A percentile compares a stretch with the other conserved stretches of the same genome.
phyloP scores from a whole-genome alignment of 2,797 vertebrate genomes.

The Podargus strigoides region DNA sequence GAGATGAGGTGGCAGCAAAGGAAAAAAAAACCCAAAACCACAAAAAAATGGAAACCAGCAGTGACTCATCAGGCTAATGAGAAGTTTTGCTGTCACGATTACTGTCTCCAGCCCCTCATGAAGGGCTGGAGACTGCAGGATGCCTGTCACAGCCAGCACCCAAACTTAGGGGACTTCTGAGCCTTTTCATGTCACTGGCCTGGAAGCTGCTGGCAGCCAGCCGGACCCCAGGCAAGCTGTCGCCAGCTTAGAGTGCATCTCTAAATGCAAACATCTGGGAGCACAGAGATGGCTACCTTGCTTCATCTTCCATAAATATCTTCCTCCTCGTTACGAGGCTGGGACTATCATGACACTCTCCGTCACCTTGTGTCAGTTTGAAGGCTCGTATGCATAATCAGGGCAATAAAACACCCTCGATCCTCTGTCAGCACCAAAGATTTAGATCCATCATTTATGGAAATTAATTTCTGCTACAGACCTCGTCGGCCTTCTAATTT shows the following conservation, averaged over 20 bases:
- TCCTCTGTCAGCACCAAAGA: neutral
- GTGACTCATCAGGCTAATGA: neutral
- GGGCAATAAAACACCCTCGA: neutral
- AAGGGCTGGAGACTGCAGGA: neutral
- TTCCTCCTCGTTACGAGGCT: fast-evolving
- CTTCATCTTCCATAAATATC: neutral
- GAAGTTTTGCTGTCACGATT: neutral
- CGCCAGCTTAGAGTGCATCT: fast-evolving
- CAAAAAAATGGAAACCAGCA: neutral
- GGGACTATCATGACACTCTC: neutral
- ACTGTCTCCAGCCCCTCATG: neutral
- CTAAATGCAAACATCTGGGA: fast-evolving
- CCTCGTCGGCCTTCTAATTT: neutral
- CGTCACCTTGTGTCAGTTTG: neutral
- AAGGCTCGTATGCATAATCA: neutral
- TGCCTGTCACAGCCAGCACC: neutral
- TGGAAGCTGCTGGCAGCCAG: fast-evolving
- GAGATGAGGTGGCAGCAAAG: neutral
- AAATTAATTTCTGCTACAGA: neutral
- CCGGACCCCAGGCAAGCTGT: fast-evolving
- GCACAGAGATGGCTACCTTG: fast-evolving
- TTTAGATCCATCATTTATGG: neutral
- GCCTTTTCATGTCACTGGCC: neutral
- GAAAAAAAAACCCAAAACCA: neutral
- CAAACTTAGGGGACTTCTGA: neutral